Conservation (phyloP, 2,888 invertebrate genomes). For the Nephrotoma appendiculata region DNA sequence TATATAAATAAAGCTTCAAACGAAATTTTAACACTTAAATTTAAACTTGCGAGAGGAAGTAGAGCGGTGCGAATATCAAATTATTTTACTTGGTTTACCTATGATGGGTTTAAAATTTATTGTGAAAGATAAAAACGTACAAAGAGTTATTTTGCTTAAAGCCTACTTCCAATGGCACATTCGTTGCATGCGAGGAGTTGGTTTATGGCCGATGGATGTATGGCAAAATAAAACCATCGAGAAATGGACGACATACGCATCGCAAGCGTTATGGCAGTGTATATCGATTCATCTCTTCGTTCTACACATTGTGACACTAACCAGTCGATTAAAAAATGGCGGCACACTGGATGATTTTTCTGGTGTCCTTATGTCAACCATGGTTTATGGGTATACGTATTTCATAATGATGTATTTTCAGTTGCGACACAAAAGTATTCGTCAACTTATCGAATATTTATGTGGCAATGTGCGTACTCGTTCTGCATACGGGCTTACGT, state of each 20-base stretch:
- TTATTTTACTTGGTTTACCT: neutral
- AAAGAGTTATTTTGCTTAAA: neutral
- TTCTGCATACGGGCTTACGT: constrained; percentile 29
- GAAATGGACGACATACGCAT: neutral
- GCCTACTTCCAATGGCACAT: neutral
- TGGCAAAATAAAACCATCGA: neutral
- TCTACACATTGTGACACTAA: constrained; percentile 5
- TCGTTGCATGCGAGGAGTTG: neutral
- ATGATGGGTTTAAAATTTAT: neutral
- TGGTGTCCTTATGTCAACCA: constrained; percentile 7
- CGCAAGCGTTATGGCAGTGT: neutral
- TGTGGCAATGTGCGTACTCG: constrained; percentile 29
- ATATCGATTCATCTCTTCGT: constrained; percentile 6
- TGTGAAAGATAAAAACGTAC: neutral
- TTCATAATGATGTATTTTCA: constrained; percentile 23
- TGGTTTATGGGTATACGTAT: constrained; percentile 9
- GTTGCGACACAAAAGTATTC: constrained; percentile 24
- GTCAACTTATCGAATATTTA: constrained; percentile 27
- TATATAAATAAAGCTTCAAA: neutral
- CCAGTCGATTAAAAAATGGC: neutral
- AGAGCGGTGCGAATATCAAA: no score
- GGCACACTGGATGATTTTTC: constrained; percentile 9
- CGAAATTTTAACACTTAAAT: neutral
- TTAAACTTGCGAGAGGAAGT: neutral
- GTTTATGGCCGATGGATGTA: neutral